A percentile compares a stretch with the other conserved stretches of the same genome.
phyloP scores from a whole-genome alignment of 2,113 vertebrate species.

The Daboia siamensis region DNA sequence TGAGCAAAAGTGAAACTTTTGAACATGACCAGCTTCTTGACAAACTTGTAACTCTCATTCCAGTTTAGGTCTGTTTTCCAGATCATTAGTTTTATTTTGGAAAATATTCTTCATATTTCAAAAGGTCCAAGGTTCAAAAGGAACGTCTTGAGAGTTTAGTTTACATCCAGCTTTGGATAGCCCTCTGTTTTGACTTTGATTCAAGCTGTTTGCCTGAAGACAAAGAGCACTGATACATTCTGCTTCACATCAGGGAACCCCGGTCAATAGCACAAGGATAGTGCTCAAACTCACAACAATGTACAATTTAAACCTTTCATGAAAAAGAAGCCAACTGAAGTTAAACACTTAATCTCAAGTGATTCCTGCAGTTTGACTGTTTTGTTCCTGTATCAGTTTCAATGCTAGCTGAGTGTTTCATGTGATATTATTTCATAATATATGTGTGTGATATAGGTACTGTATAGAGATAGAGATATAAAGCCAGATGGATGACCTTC shows the following conservation, averaged over 20 bases:
- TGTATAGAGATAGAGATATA: too few relatives aligned
- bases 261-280: neutral
- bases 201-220: neutral
- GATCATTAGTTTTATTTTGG: neutral
- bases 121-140: neutral
- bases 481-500: too few relatives aligned
- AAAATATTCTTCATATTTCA: neutral
- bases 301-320: neutral
- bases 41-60: neutral
- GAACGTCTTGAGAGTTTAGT: neutral
- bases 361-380: neutral
- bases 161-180: neutral
- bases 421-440: neutral
- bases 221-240: neutral
- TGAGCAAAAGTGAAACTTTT: neutral
- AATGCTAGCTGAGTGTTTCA: neutral
- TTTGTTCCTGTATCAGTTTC: neutral
- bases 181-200: neutral
- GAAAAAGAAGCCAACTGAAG: neutral
- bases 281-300: neutral
- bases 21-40: neutral
- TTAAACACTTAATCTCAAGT: too few relatives aligned
- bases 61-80: neutral
- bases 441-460: neutral
- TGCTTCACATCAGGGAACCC: neutral